These are phyloP conservation scores for Leptinotarsa haldemani DNA, from an alignment of 2,888 invertebrate species.

Conservation along the genomic window DNA sequence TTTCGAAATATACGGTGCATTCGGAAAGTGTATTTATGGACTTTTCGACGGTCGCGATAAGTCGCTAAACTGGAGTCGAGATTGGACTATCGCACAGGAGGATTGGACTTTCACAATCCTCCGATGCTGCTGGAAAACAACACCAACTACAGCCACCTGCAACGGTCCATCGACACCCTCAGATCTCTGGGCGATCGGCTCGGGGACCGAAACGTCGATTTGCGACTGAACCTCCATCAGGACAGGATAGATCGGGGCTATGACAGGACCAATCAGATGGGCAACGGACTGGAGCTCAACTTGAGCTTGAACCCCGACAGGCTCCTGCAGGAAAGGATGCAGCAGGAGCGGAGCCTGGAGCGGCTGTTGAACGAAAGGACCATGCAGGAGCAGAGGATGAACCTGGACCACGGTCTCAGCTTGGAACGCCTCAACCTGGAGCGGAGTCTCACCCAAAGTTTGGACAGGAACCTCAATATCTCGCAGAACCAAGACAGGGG, in stretches of 20 bases:
- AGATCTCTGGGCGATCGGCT: slow-evolving; percentile 64
- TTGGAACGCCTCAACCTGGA: slow-evolving; percentile 61
- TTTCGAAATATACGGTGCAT: slow-evolving; percentile 18
- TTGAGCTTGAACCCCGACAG: slow-evolving; percentile 60
- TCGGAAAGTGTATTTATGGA: slow-evolving; percentile 32
- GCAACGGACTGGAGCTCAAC: slow-evolving; percentile 61
- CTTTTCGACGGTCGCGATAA: slow-evolving; percentile 25
- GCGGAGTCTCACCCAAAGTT: slow-evolving; percentile 57
- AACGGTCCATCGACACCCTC: slow-evolving; percentile 64
- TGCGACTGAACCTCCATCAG: slow-evolving; percentile 62
- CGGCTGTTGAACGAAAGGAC: slow-evolving; percentile 60
- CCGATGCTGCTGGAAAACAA: slow-evolving; percentile 62
- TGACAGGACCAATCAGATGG: slow-evolving; percentile 52
- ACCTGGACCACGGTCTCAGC: slow-evolving; percentile 57
- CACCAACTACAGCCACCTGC: slow-evolving; percentile 62
- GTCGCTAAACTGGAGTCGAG: slow-evolving; percentile 62
- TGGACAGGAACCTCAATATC: slow-evolving; percentile 53
- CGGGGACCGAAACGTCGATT: slow-evolving; percentile 64
- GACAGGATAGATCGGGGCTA: slow-evolving; percentile 51
- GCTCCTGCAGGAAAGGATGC: slow-evolving; percentile 58
- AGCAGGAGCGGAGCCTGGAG: slow-evolving; percentile 61
- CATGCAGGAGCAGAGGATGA: slow-evolving; percentile 56
- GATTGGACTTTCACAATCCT: slow-evolving; percentile 65
- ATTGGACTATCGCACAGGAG: slow-evolving; percentile 64
- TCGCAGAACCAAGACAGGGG: slow-evolving; percentile 46